phyloP scores from a whole-genome alignment of 2,888 invertebrate species.

The Tenodera sinensis region DNA sequence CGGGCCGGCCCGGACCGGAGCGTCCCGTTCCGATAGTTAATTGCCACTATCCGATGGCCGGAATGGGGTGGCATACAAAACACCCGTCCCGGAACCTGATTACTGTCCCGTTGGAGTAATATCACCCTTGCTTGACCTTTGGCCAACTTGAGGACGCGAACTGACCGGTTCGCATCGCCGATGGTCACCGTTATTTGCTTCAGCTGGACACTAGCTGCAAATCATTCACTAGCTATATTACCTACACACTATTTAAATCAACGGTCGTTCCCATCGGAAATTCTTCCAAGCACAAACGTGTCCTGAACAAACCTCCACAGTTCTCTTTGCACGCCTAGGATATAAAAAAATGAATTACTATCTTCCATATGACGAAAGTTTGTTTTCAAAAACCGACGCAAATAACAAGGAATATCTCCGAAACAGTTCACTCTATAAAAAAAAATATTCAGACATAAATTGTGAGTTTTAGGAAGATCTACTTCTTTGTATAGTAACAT shows the following conservation, averaged over 20 bases:
- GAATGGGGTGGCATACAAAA: not conserved
- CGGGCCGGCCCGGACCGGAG: too few relatives aligned
- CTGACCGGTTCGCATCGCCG: not conserved
- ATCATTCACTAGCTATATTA: not conserved
- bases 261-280: not conserved
- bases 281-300: too few relatives aligned
- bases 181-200: not conserved
- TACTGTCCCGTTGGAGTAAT: not conserved
- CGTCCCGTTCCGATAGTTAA: not conserved
- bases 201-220: not conserved
- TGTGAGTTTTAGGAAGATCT: too few relatives aligned
- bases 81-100: not conserved
- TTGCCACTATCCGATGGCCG: not conserved
- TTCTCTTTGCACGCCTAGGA: too few relatives aligned
- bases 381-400: too few relatives aligned
- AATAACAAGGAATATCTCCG: too few relatives aligned
- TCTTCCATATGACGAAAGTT: too few relatives aligned
- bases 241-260: not conserved
- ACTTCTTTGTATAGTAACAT: too few relatives aligned
- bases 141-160: not conserved
- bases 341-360: too few relatives aligned
- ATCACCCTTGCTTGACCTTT: not conserved
- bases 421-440: too few relatives aligned
- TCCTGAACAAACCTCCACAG: too few relatives aligned
- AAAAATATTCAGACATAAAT: too few relatives aligned